phyloP scores from a whole-genome alignment of 2,113 vertebrate species.

The Alligator mississippiensis region DNA sequence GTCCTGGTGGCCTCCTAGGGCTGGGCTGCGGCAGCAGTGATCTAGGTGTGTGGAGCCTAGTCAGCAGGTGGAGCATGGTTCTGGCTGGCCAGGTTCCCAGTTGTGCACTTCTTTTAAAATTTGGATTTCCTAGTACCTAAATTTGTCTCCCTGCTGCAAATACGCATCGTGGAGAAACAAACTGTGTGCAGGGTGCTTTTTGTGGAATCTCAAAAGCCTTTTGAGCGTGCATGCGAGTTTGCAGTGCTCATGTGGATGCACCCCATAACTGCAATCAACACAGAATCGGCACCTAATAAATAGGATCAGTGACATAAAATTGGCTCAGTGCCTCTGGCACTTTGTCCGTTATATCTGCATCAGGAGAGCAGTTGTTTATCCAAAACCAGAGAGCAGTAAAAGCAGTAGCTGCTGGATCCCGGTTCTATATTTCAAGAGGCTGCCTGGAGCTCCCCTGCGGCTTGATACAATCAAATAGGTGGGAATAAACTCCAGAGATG shows the following conservation, averaged over 20 bases:
- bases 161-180: background rate
- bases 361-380: background rate
- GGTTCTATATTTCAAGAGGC: background rate
- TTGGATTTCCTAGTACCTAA: too few species aligned
- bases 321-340: background rate
- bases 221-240: too few species aligned
- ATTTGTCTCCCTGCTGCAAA: too few species aligned
- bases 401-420: background rate
- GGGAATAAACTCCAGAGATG: background rate
- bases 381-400: background rate
- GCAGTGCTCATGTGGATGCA: too few species aligned
- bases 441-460: background rate
- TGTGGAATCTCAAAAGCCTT: too few species aligned
- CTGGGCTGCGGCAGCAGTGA: too few species aligned
- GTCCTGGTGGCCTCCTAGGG: too few species aligned
- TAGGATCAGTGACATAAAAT: background rate
- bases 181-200: background rate
- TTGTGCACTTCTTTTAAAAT: too few species aligned
- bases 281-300: background rate
- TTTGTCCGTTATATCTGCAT: background rate
- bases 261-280: background rate
- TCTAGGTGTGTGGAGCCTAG: too few species aligned
- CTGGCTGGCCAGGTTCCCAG: too few species aligned
- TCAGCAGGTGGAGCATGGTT: too few species aligned
- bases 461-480: background rate